Conservation (phyloP, 2,113 vertebrate species). For the Diadophis punctatus region DNA sequence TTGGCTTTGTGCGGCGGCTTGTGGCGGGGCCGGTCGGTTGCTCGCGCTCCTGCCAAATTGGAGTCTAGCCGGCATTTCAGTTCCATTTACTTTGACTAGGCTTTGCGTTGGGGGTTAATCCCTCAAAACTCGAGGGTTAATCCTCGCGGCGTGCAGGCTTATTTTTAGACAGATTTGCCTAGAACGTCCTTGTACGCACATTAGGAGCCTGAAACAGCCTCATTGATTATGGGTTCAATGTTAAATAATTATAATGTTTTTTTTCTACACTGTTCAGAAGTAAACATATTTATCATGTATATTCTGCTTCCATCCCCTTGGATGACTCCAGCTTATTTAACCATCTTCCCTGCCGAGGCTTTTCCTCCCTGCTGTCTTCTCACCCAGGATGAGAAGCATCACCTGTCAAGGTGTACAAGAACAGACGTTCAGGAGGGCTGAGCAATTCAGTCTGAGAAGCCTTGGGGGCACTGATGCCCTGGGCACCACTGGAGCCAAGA, state of each 20-base stretch:
- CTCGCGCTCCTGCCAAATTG: neutral
- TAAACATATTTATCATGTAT: neutral
- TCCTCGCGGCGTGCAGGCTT: neutral
- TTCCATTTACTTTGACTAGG: neutral
- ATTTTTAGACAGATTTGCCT: neutral
- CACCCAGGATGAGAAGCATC: neutral
- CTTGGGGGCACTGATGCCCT: neutral
- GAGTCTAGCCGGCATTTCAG: neutral
- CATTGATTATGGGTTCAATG: neutral
- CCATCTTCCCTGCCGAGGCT: neutral
- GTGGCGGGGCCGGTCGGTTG: accelerated
- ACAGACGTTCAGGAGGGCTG: neutral
- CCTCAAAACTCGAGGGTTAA: neutral
- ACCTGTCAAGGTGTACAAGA: neutral
- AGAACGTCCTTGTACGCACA: neutral
- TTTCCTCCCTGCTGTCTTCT: neutral
- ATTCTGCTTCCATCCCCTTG: neutral
- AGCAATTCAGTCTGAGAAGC: neutral
- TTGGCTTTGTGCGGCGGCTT: no score
- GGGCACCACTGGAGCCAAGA: neutral
- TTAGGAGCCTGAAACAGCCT: neutral
- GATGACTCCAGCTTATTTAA: neutral
- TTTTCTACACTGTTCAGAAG: neutral
- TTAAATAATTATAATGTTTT: neutral
- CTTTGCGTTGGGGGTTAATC: neutral